Conservation (phyloP, 2,888 invertebrate species). For the Diarsia dahlii region DNA sequence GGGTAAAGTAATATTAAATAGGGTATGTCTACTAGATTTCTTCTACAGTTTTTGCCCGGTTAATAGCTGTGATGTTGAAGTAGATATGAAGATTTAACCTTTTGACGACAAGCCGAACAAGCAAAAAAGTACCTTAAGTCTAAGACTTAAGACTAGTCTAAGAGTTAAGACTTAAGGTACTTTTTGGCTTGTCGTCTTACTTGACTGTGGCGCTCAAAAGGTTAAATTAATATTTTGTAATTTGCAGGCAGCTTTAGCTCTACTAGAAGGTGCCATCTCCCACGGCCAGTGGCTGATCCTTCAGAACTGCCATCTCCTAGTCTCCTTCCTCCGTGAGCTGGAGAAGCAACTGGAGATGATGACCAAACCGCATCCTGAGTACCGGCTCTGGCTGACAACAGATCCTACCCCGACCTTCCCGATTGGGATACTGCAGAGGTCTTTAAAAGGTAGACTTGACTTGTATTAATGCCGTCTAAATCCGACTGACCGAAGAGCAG, state of each 20-base stretch:
- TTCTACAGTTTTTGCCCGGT: too few relatives aligned
- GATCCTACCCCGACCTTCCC: conserved; percentile 97
- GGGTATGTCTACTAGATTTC: too few relatives aligned
- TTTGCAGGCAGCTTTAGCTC: conserved; percentile 92
- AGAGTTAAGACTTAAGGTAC: too few relatives aligned
- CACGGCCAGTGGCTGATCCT: conserved; percentile 98
- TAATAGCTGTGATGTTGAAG: background rate
- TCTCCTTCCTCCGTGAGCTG: conserved; percentile 94
- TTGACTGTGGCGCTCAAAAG: too few relatives aligned
- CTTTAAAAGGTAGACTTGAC: conserved; percentile 95
- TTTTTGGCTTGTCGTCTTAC: too few relatives aligned
- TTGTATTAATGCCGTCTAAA: background rate
- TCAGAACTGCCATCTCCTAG: conserved; percentile 97
- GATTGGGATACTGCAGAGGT: conserved; percentile 96
- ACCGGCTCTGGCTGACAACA: conserved; percentile 97
- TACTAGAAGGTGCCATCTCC: conserved; percentile 93
- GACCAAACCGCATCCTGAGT: conserved; percentile 96
- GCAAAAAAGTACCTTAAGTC: too few relatives aligned
- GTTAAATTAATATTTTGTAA: background rate
- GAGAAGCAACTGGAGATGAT: conserved; percentile 96
- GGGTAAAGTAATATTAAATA: too few relatives aligned
- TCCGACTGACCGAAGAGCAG: background rate
- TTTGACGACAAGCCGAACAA: too few relatives aligned
- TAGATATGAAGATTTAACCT: background rate
- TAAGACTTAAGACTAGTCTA: too few relatives aligned